A percentile compares a stretch with the other conserved stretches of the same genome.
Conservation (phyloP, 2,797 vertebrate genomes). For the Erpetoichthys calabaricus region DNA sequence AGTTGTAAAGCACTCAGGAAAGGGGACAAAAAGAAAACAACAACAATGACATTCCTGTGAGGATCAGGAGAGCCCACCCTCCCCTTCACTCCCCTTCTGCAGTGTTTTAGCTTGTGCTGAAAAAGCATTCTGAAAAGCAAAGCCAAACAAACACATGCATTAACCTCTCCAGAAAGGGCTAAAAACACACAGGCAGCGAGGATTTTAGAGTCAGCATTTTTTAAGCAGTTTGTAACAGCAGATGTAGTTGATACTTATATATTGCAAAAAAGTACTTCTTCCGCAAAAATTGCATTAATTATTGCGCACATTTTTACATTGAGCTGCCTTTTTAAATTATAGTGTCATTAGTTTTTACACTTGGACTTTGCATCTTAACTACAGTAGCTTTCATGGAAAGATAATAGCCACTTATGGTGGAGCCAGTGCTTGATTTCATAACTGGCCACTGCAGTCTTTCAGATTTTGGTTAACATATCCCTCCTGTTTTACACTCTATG, state of each 20-base stretch:
- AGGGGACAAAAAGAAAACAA: slow-evolving; percentile 20
- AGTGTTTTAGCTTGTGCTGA: slow-evolving; percentile 14
- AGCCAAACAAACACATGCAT: slow-evolving; percentile 37
- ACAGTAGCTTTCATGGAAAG: too few relatives aligned
- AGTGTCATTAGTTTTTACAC: too few relatives aligned
- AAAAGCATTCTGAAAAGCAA: slow-evolving; percentile 28
- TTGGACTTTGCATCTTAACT: too few relatives aligned
- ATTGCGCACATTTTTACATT: too few relatives aligned
- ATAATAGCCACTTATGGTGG: too few relatives aligned
- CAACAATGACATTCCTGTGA: slow-evolving; percentile 30
- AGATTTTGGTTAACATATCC: too few relatives aligned
- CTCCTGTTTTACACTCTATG: too few relatives aligned
- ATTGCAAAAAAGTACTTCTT: too few relatives aligned
- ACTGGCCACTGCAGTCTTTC: too few relatives aligned
- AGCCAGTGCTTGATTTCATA: too few relatives aligned
- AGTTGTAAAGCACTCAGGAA: slow-evolving; percentile 12
- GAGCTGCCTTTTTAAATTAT: too few relatives aligned
- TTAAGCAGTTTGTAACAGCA: slow-evolving; percentile 15
- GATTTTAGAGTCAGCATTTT: slow-evolving; percentile 22
- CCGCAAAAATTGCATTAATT: too few relatives aligned
- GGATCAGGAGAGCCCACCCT: slow-evolving; percentile 30
- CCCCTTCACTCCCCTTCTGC: slow-evolving; percentile 19
- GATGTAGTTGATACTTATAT: slow-evolving; percentile 8
- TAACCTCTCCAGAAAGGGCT: slow-evolving; percentile 30
- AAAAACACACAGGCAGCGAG: slow-evolving; percentile 25